Percentiles rank a stretch among this genome's conserved stretches.
Evolutionary conservation across 2,113 vertebrate species (phyloP).

Genomic region (Anseranas semipalmata): DNA sequence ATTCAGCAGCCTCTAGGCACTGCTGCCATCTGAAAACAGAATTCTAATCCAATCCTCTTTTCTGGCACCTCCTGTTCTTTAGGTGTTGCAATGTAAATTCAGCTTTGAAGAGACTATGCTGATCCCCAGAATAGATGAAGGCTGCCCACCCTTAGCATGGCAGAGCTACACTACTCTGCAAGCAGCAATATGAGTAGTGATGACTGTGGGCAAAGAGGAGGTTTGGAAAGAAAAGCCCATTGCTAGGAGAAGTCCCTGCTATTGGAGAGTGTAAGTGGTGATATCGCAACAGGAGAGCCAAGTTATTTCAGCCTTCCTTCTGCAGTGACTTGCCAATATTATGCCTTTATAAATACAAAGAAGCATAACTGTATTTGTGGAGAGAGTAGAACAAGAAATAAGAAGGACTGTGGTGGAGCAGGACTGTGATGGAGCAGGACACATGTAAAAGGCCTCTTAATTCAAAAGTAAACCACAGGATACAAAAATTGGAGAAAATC

Average conservation of each 20-base stretch:
- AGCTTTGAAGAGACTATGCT: neutral
- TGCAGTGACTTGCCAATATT: neutral
- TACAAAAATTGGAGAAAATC: neutral
- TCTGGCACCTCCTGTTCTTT: neutral
- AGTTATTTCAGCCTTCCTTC: neutral
- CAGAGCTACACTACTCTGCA: neutral
- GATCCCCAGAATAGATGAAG: neutral
- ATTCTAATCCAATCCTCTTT: neutral
- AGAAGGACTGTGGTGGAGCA: neutral
- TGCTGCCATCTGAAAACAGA: neutral
- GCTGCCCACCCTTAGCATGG: neutral
- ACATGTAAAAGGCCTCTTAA: neutral
- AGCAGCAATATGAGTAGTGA: neutral
- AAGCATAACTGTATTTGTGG: neutral
- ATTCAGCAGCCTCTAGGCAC: neutral
- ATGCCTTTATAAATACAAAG: neutral
- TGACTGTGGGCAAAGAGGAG: neutral
- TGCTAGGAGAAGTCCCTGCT: neutral
- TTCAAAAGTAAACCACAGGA: neutral
- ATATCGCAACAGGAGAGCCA: neutral
- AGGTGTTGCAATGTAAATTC: neutral
- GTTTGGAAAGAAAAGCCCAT: slow-evolving; percentile 12
- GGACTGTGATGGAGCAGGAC: neutral
- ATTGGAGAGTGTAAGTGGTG: neutral
- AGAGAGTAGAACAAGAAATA: neutral